These are phyloP conservation scores for Mylabris sibirica DNA, from an alignment of 2,888 invertebrate species.

Conservation along the genomic window DNA sequence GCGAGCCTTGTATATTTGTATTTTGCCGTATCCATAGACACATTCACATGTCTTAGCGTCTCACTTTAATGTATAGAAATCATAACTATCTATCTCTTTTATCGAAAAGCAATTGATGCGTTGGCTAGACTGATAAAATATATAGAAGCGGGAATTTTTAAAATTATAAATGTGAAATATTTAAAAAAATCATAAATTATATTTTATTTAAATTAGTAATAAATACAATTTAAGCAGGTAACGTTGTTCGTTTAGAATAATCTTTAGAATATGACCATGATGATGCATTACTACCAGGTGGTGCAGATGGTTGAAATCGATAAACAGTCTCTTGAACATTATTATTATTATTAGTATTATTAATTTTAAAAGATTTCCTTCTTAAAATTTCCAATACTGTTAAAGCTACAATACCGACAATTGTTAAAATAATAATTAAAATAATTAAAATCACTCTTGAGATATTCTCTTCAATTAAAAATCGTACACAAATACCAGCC, in stretches of 20 bases:
- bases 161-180: background rate
- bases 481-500: conserved; percentile 8
- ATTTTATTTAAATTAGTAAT: background rate
- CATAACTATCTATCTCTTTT: no score
- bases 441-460: conserved; percentile 13
- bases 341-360: background rate
- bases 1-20: no score
- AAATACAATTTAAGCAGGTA: conserved; percentile 1
- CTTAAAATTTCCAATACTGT: background rate
- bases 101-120: no score
- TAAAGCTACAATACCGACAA: conserved; percentile 5
- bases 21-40: no score
- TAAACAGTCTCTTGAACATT: background rate
- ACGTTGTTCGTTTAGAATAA: conserved; percentile 7
- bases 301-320: conserved; percentile 12
- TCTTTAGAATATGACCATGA: conserved; percentile 15
- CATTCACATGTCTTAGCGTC: no score
- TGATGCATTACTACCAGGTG: conserved; percentile 2
- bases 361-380: background rate
- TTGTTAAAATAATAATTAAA: background rate
- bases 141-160: background rate
- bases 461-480: background rate
- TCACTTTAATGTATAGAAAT: no score
- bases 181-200: background rate
- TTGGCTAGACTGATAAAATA: no score